These are phyloP conservation scores for Isichthys henryi DNA, from an alignment of 2,113 vertebrate species.

Conservation along the genomic window DNA sequence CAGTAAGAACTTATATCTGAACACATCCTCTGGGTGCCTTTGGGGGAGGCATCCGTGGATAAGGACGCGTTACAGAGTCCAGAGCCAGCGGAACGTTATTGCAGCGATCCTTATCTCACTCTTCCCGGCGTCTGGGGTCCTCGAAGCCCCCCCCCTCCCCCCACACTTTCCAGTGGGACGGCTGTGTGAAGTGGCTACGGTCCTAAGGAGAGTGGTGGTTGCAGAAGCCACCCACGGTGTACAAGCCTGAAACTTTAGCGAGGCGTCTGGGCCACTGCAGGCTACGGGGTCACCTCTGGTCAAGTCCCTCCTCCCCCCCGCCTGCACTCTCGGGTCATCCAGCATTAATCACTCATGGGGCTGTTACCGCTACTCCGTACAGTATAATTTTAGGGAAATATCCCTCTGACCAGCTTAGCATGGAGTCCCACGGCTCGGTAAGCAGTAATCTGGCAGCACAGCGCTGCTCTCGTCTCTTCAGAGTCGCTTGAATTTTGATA, in stretches of 20 bases:
- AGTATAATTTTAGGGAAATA: neutral
- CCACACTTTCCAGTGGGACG: neutral
- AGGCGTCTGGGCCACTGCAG: neutral
- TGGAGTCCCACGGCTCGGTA: neutral
- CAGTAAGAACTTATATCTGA: neutral
- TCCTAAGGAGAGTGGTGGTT: neutral
- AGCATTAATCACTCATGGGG: neutral
- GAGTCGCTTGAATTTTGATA: neutral
- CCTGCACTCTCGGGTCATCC: neutral
- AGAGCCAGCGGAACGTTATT: neutral
- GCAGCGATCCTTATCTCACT: neutral
- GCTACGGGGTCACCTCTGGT: neutral
- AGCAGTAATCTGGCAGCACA: neutral
- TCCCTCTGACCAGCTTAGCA: neutral
- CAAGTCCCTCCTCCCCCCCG: neutral
- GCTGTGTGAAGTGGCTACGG: neutral
- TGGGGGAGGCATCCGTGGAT: neutral
- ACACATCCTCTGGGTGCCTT: neutral
- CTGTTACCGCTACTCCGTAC: neutral
- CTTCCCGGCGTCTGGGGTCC: neutral
- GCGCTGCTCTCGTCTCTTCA: neutral
- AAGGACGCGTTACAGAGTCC: neutral
- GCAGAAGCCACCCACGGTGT: neutral
- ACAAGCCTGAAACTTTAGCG: neutral
- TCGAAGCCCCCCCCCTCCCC: neutral